These are phyloP conservation scores for Neuroterus valhalla DNA, from an alignment of 1,140 invertebrate species.

Conservation along the genomic window DNA sequence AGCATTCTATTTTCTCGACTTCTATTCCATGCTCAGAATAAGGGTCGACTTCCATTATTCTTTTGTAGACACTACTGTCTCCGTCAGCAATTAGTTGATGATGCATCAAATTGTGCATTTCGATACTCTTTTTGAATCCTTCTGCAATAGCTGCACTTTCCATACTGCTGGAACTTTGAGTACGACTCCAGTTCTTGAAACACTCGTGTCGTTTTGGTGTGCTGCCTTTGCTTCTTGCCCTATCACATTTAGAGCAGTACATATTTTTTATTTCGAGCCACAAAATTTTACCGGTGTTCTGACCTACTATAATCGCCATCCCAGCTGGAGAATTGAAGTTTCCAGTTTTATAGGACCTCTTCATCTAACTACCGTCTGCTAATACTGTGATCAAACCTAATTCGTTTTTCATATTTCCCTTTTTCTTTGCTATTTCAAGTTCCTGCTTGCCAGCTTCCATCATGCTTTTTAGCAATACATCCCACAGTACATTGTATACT, in stretches of 20 bases:
- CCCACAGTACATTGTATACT: background rate
- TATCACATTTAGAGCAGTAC: conserved; percentile 6
- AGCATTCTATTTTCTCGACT: background rate
- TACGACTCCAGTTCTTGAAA: conserved; percentile 53
- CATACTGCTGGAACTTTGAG: conserved; percentile 59
- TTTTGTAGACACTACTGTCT: conserved; percentile 62
- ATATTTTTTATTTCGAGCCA: conserved; percentile 8
- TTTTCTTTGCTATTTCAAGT: conserved; percentile 36
- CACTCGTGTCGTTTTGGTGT: conserved; percentile 41
- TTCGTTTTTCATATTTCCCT: conserved; percentile 23
- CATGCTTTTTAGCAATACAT: conserved; percentile 28
- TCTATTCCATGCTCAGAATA: background rate
- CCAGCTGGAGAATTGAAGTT: conserved; percentile 8
- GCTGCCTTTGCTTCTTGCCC: background rate
- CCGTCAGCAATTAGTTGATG: conserved; percentile 65
- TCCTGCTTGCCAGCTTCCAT: conserved; percentile 30
- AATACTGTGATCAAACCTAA: conserved; percentile 36
- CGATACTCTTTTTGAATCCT: conserved; percentile 61
- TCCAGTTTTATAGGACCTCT: background rate
- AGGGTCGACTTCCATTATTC: conserved; percentile 26
- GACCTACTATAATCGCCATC: background rate
- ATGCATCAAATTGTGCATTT: no score
- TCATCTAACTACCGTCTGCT: conserved; percentile 33
- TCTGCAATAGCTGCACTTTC: conserved; percentile 65
- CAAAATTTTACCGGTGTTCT: background rate